Evolutionary conservation across 2,797 vertebrate species (phyloP).

Genomic region (Cichlasoma orientale): DNA sequence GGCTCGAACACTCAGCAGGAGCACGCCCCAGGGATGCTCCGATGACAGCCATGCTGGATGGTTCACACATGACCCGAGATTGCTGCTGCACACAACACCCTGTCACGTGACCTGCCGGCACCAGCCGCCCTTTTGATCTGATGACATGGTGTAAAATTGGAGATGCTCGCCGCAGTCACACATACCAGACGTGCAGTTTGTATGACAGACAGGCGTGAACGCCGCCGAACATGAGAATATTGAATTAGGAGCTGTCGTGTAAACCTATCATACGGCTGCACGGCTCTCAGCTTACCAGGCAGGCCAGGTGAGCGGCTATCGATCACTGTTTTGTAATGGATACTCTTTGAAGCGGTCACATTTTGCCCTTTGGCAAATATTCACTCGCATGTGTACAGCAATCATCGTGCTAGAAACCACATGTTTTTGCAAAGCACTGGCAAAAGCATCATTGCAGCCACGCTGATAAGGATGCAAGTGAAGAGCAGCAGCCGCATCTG

Average conservation of each 20-base stretch:
- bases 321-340: constrained; percentile 24
- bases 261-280: constrained; percentile 31
- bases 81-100: constrained; percentile 47
- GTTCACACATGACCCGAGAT: constrained; percentile 63
- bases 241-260: constrained; percentile 73
- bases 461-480: not conserved
- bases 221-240: constrained; percentile 64
- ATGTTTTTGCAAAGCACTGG: not conserved
- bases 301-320: constrained; percentile 44
- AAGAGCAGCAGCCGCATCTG: constrained; percentile 67
- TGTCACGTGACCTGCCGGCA: constrained; percentile 45
- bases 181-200: constrained; percentile 57
- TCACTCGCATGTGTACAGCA: constrained; percentile 1
- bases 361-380: not conserved
- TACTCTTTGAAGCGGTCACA: constrained; percentile 6
- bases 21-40: constrained; percentile 48
- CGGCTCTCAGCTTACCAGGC: constrained; percentile 42
- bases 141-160: constrained; percentile 60
- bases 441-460: not conserved
- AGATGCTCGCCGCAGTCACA: constrained; percentile 56
- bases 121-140: constrained; percentile 72
- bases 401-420: not conserved
- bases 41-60: constrained; percentile 67
- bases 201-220: constrained; percentile 54
- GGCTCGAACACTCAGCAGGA: constrained; percentile 49